These are phyloP conservation scores for Folsomia candida DNA, from an alignment of 2,888 invertebrate genomes.

Conservation along the genomic window DNA sequence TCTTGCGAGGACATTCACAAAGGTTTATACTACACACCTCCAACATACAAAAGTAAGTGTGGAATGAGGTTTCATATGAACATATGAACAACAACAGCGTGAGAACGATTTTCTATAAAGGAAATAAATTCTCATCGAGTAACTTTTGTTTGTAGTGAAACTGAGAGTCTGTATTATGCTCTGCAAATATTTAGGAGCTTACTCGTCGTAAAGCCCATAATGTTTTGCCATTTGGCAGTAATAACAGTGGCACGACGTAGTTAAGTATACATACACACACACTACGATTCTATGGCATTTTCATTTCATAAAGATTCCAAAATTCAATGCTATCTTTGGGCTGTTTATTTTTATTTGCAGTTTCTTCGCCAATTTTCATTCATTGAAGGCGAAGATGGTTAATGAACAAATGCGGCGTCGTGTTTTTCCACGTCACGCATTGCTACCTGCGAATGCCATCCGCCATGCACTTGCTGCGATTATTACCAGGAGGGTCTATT, in stretches of 20 bases:
- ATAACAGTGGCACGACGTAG: constrained; percentile 1
- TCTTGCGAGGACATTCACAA: not conserved
- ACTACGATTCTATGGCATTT: not conserved
- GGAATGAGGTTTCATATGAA: too few relatives aligned
- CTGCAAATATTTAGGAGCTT: not conserved
- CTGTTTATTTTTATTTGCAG: not conserved
- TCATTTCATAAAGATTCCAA: too few relatives aligned
- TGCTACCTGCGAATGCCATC: constrained; percentile 1
- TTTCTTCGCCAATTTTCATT: not conserved
- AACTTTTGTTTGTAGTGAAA: not conserved
- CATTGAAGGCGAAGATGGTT: constrained; percentile 1
- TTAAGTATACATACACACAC: not conserved
- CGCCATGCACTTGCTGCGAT: not conserved
- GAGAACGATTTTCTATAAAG: constrained; percentile 5
- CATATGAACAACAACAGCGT: not conserved
- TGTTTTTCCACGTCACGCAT: constrained; percentile 4
- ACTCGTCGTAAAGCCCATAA: not conserved
- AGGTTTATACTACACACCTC: not conserved
- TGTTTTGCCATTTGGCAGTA: not conserved
- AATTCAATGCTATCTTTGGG: not conserved
- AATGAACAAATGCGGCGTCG: not conserved
- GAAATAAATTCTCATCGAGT: constrained; percentile 3
- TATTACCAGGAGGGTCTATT: not conserved
- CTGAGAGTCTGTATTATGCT: not conserved
- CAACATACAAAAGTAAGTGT: not conserved